Conservation (phyloP, 2,113 vertebrate species). For the Mastomys natalensis region DNA sequence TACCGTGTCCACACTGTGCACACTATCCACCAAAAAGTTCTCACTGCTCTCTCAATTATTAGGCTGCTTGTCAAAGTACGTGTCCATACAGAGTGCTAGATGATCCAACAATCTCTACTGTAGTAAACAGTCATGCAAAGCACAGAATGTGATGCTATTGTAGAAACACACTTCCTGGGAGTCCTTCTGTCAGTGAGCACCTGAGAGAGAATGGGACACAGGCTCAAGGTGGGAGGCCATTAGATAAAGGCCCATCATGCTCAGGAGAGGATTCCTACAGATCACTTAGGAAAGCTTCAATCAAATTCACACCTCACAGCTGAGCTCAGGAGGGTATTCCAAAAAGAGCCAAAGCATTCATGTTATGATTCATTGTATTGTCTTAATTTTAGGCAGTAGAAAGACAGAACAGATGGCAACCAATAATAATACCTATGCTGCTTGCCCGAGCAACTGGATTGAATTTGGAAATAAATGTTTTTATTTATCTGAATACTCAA, state of each 20-base stretch:
- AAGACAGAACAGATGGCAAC: rapidly evolving
- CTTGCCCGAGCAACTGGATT: slow-evolving; percentile 36
- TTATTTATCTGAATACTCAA: background rate
- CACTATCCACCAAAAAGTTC: too few species aligned
- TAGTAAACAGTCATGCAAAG: too few species aligned
- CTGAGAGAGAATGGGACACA: too few species aligned
- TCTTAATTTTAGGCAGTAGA: too few species aligned
- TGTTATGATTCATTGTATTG: too few species aligned
- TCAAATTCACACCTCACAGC: background rate
- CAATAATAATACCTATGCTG: rapidly evolving
- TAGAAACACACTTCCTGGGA: background rate
- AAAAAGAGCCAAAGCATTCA: too few species aligned
- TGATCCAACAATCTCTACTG: background rate
- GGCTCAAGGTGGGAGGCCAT: too few species aligned
- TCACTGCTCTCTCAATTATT: too few species aligned
- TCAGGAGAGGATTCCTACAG: background rate
- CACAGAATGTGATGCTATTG: background rate
- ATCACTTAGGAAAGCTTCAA: background rate
- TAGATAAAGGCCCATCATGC: background rate
- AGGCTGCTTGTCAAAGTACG: too few species aligned
- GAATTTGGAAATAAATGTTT: slow-evolving; percentile 38
- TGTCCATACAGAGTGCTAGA: background rate
- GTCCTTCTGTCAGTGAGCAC: too few species aligned
- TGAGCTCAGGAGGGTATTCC: too few species aligned
- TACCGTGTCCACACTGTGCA: too few species aligned